Percentiles rank a stretch among this genome's conserved stretches.
These are phyloP conservation scores for Solen grandis DNA, from an alignment of 1,140 invertebrate species.

Conservation along the genomic window DNA sequence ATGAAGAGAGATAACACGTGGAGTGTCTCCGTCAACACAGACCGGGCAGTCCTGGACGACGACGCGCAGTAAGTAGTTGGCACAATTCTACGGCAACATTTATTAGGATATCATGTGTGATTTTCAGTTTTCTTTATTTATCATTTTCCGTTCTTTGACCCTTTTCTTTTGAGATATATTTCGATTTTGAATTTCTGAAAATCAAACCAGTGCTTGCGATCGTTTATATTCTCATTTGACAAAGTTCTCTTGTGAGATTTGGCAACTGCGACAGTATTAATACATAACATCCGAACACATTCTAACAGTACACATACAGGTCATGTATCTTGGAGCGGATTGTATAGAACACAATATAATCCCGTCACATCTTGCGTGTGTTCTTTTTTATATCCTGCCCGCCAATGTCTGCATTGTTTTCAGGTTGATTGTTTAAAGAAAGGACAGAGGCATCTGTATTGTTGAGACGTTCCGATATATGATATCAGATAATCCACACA, in stretches of 20 bases:
- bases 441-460: too few species aligned
- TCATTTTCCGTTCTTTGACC: neutral
- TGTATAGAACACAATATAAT: too few species aligned
- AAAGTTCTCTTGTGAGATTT: neutral
- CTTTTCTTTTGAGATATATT: neutral
- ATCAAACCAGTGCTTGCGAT: too few species aligned
- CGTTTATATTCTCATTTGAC: neutral
- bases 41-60: constrained; percentile 52
- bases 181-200: too few species aligned
- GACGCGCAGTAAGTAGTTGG: constrained; percentile 55
- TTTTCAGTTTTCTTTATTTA: neutral
- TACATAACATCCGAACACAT: neutral
- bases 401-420: too few species aligned
- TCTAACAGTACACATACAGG: neutral
- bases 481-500: too few species aligned
- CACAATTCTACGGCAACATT: too few species aligned
- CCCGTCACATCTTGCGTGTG: too few species aligned
- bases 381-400: too few species aligned
- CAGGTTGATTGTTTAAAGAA: too few species aligned
- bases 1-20: constrained; percentile 62
- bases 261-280: neutral
- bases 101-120: neutral
- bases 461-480: too few species aligned
- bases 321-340: neutral
- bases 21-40: constrained; percentile 60